Evolutionary conservation across 2,113 vertebrate species (phyloP).

Genomic region (Ondatra zibethicus): DNA sequence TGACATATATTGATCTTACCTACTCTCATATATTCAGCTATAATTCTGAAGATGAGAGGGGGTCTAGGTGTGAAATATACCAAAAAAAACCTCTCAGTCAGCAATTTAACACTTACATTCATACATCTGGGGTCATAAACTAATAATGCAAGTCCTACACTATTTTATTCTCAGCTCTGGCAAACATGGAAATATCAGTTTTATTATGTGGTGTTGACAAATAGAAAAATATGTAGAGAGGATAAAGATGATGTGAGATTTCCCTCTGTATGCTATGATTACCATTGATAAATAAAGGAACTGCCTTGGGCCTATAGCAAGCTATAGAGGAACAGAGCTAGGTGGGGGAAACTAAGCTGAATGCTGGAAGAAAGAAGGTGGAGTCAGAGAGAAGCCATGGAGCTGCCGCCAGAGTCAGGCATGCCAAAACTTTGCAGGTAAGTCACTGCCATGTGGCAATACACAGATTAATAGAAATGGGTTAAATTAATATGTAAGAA

Average conservation of each 20-base stretch:
- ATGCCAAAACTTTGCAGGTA: too few relatives aligned
- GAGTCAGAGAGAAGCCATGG: too few relatives aligned
- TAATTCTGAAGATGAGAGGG: background rate
- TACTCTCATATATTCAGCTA: background rate
- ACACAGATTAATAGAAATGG: too few relatives aligned
- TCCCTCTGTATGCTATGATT: too few relatives aligned
- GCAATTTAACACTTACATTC: background rate
- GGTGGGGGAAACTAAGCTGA: too few relatives aligned
- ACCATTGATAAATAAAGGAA: too few relatives aligned
- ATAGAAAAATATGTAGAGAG: background rate
- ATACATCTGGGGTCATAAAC: background rate
- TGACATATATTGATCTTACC: conserved; percentile 8
- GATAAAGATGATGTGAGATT: background rate
- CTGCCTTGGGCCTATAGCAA: too few relatives aligned
- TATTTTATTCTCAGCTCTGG: conserved; percentile 3
- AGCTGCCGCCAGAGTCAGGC: too few relatives aligned
- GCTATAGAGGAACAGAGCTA: too few relatives aligned
- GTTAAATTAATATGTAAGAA: too few relatives aligned
- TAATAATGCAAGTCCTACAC: background rate
- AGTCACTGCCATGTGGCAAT: too few relatives aligned
- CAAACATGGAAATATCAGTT: background rate
- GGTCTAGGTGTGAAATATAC: background rate
- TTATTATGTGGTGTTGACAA: background rate
- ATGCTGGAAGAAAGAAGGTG: too few relatives aligned
- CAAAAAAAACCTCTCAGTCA: background rate